phyloP scores from a whole-genome alignment of 2,888 invertebrate species.

The Tetheella fluctuosa region DNA sequence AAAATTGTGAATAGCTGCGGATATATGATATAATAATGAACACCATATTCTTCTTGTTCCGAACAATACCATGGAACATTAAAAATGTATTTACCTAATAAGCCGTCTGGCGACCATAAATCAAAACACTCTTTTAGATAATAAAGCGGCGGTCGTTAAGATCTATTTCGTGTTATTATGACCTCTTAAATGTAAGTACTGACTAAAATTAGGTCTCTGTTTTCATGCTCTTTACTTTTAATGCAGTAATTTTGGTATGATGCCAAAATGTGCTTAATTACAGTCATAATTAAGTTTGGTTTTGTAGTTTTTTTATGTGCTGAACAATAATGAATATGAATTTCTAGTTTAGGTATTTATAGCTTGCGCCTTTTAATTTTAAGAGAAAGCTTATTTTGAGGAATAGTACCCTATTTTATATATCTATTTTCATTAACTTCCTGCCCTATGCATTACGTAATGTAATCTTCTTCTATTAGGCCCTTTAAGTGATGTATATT shows the following conservation, averaged over 20 bases:
- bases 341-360: too few relatives aligned
- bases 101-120: neutral
- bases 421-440: too few relatives aligned
- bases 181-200: constrained; percentile 3
- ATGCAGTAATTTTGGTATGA: neutral
- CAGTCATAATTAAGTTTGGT: neutral
- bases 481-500: too few relatives aligned
- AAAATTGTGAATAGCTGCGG: too few relatives aligned
- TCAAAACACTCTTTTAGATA: neutral
- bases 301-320: neutral
- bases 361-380: too few relatives aligned
- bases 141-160: constrained; percentile 1
- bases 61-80: neutral
- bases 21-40: too few relatives aligned
- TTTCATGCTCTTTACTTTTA: constrained; percentile 6
- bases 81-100: neutral
- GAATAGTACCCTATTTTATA: too few relatives aligned
- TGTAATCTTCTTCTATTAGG: too few relatives aligned
- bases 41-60: too few relatives aligned
- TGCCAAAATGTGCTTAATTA: neutral
- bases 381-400: too few relatives aligned
- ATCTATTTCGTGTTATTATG: neutral
- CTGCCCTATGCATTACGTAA: too few relatives aligned
- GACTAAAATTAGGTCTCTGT: neutral
- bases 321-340: neutral